These are phyloP conservation scores for Sclerodermus sp. DNA, from an alignment of 2,888 invertebrate species.

Conservation along the genomic window DNA sequence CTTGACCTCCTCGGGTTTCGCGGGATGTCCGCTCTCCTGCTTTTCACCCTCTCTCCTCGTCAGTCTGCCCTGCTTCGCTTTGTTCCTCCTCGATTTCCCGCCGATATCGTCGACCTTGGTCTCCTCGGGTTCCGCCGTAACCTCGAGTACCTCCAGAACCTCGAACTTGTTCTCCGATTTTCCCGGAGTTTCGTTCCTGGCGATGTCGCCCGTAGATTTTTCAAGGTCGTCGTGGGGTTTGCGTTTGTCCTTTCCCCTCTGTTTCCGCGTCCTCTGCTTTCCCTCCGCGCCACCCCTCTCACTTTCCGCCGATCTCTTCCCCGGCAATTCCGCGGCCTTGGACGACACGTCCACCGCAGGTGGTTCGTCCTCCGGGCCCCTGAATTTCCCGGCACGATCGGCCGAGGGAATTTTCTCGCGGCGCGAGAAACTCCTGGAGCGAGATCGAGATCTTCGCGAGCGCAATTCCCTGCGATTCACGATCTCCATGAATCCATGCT, in stretches of 20 bases:
- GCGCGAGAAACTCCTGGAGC: slow-evolving; percentile 48
- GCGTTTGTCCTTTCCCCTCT: background rate
- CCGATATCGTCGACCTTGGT: no score
- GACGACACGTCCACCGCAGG: slow-evolving; percentile 1
- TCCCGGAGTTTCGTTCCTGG: slow-evolving; percentile 3
- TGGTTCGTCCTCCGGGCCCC: no score
- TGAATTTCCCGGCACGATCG: no score
- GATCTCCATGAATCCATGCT: slow-evolving; percentile 60
- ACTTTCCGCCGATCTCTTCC: slow-evolving; percentile 2
- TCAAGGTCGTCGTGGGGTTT: no score
- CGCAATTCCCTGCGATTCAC: slow-evolving; percentile 57
- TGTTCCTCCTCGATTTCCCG: no score
- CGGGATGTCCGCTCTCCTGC: slow-evolving; percentile 1
- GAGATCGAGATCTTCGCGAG: slow-evolving; percentile 53
- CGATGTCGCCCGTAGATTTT: no score
- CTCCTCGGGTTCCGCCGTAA: no score
- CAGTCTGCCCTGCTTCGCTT: no score
- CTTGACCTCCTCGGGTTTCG: slow-evolving; percentile 4
- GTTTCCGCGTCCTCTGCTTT: slow-evolving; percentile 6
- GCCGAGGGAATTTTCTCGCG: no score
- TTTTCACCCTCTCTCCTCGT: background rate
- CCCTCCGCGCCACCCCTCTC: slow-evolving; percentile 14
- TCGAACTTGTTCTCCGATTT: slow-evolving; percentile 6
- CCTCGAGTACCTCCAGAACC: no score
- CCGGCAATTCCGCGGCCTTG: slow-evolving; percentile 8